Evolutionary conservation across 2,113 vertebrate genomes (phyloP), one percentile per base, ranked within the genome.

Genomic region (Hirundichthys speculiger): DNA sequence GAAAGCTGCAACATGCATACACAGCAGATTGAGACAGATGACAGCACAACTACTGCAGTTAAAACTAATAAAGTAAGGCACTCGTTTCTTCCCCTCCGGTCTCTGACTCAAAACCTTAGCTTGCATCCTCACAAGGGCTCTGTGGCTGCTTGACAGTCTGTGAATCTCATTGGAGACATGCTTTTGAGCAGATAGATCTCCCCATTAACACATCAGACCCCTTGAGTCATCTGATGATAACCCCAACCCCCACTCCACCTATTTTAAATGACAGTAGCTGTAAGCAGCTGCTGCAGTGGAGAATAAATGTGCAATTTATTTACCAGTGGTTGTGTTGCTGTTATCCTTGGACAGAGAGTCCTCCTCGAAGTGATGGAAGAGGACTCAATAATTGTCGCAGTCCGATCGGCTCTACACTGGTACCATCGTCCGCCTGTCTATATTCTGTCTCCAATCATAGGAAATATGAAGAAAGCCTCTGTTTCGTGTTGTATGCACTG

Each of bases 401-500:
- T 78, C 73, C 70, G 61, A 49, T 22, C 20, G 49, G 48, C 45
- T 64, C 52, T 27, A 66, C 54, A 70, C 4, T 20, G 49, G 45
- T 16, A 54, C 16, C 73, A 58, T 52, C 39, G 55, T 49, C 58
- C 69, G 64, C 74, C 57, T 66, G 74, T 70, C 60, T 79, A 86
- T 83, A 84, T 67, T 86, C 71, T 79, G 77, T 60, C 59, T 62
- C 60, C 48, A 57, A n/a, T n/a, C 69, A 83, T 68, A 77, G 48
- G 68, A 78, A 79, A 84, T 66, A 79, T 73, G 67, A 82, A 86
- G 83, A 79, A 79, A 86, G 72, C 80, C 68, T 85, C 74, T 82
- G 82, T 86, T 86, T 81, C 69, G 77, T 84, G 83, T 75, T 73
- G 69, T 77, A 71, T 84, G 74, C 65, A 69, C 70, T 93, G 93